Percentiles rank a stretch among this genome's conserved stretches.
phyloP scores from a whole-genome alignment of 1,140 invertebrate species.

The Agraylea sexmaculata region DNA sequence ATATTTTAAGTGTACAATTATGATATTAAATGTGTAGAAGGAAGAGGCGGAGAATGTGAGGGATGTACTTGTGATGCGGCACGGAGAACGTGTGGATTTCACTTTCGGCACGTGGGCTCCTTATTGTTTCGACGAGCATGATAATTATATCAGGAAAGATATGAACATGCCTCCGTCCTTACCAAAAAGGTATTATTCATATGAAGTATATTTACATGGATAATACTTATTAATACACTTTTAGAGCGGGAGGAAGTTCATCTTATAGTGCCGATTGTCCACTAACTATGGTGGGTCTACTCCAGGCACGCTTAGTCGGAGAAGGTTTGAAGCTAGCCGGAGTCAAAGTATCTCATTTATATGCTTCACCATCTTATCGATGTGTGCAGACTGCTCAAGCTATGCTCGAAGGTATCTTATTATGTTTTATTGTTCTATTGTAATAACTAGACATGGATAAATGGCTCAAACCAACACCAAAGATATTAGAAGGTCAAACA shows the following conservation, averaged over 20 bases:
- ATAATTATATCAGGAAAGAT: constrained; percentile 68
- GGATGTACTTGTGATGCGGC: constrained; percentile 67
- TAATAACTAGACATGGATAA: constrained; percentile 5
- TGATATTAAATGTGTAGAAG: no score
- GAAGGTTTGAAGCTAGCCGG: constrained; percentile 59
- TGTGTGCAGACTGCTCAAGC: constrained; percentile 81
- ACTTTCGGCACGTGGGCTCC: constrained; percentile 82
- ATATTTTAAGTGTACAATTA: no score
- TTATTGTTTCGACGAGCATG: constrained; percentile 72
- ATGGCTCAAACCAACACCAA: no score
- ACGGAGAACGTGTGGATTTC: constrained; percentile 84
- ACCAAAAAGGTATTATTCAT: constrained; percentile 36
- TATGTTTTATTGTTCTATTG: constrained; percentile 5
- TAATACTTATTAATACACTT: no score
- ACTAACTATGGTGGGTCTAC: constrained; percentile 67
- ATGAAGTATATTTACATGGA: no score
- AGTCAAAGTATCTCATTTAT: constrained; percentile 59
- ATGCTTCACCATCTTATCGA: constrained; percentile 75
- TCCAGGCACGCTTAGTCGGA: constrained; percentile 64
- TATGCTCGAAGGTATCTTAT: constrained; percentile 44
- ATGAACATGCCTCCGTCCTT: constrained; percentile 78
- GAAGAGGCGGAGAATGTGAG: constrained; percentile 21
- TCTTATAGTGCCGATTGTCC: constrained; percentile 62
- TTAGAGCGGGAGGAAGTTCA: constrained; percentile 28
- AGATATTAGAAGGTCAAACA: no score